phyloP scores from a whole-genome alignment of 2,113 vertebrate species.

The Trochalopteron elliotii region DNA sequence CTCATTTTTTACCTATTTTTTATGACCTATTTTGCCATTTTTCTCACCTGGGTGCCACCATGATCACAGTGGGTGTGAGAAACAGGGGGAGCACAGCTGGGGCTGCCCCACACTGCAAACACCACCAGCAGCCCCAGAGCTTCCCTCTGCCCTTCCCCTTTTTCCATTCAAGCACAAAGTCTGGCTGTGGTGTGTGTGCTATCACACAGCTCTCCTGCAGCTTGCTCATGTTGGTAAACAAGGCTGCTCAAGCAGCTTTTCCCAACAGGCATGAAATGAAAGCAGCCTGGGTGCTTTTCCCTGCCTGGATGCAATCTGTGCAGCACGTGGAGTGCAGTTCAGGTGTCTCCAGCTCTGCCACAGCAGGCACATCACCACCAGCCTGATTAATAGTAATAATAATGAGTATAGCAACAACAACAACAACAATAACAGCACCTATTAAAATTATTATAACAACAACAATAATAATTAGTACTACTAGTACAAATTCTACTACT shows the following conservation, averaged over 20 bases:
- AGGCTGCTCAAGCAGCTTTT: neutral
- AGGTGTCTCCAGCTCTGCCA: neutral
- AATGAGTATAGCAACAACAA: neutral
- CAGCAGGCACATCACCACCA: neutral
- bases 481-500: neutral
- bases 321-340: neutral
- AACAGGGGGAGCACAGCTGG: neutral
- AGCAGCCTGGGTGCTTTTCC: neutral
- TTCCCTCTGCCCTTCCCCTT: neutral
- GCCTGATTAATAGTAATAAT: neutral
- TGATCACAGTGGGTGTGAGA: neutral
- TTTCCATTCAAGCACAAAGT: fast-evolving
- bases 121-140: neutral
- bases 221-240: neutral
- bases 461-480: neutral
- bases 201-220: neutral
- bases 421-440: neutral
- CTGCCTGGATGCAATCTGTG: neutral
- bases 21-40: neutral
- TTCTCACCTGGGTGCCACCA: neutral
- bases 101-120: neutral
- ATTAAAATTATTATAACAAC: neutral
- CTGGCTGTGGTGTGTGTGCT: neutral
- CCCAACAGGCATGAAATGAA: neutral
- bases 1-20: neutral